Conservation (phyloP, 2,888 invertebrate species). For the Eilema griseolum region DNA sequence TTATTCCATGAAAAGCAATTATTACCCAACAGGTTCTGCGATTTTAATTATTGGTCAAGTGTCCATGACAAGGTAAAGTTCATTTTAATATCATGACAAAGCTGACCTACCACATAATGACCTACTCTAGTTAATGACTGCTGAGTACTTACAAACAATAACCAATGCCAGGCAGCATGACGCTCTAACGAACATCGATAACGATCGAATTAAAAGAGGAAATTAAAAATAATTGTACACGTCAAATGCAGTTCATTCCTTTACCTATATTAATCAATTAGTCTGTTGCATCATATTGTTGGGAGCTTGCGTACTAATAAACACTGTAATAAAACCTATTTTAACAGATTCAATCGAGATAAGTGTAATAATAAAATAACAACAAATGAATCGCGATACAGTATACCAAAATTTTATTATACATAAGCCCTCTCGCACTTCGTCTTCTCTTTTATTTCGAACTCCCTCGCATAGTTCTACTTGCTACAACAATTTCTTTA, state of each 20-base stretch:
- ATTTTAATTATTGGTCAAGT: conserved; percentile 17
- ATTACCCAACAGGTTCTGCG: neutral
- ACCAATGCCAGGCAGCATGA: conserved; percentile 28
- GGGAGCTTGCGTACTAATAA: neutral
- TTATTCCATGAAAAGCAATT: neutral
- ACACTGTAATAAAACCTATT: no score
- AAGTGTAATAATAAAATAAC: no score
- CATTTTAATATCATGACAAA: conserved; percentile 20
- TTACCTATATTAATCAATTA: neutral
- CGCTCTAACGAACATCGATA: conserved; percentile 8
- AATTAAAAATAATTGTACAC: neutral
- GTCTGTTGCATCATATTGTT: neutral
- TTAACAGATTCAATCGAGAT: no score
- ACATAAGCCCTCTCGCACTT: no score
- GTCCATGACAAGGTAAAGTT: conserved; percentile 20
- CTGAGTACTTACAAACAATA: conserved; percentile 23
- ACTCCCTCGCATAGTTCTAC: no score
- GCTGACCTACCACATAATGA: conserved; percentile 16
- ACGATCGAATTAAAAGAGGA: neutral
- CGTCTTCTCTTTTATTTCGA: no score
- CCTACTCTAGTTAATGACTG: conserved; percentile 12
- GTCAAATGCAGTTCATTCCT: neutral
- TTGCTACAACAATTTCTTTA: no score
- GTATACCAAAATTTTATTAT: no score
- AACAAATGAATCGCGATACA: no score